Conservation (phyloP, 2,888 invertebrate species). For the Diplazon laetatorius region DNA sequence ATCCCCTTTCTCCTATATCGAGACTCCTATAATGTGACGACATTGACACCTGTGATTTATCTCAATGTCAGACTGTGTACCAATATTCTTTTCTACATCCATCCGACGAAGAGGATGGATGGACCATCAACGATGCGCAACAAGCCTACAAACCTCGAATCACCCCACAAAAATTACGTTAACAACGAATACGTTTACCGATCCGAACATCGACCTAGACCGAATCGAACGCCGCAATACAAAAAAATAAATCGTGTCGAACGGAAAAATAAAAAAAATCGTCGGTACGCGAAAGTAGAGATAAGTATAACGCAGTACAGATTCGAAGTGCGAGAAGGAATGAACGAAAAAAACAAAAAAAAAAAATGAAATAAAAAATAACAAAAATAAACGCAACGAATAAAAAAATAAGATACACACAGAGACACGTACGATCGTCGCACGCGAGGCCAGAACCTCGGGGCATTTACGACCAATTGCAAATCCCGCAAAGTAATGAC, state of each 20-base stretch:
- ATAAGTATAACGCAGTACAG: slow-evolving; percentile 44
- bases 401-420: slow-evolving; percentile 41
- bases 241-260: background rate
- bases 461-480: slow-evolving; percentile 73
- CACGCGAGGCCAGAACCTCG: slow-evolving; percentile 65
- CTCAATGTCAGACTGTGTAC: too few species aligned
- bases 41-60: too few species aligned
- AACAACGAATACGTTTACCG: too few species aligned
- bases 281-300: slow-evolving; percentile 19
- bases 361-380: slow-evolving; percentile 8
- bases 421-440: slow-evolving; percentile 64
- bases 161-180: too few species aligned
- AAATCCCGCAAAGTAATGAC: slow-evolving; percentile 74
- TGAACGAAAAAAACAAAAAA: slow-evolving; percentile 37
- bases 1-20: too few species aligned
- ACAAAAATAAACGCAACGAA: background rate
- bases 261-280: slow-evolving; percentile 13
- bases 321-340: slow-evolving; percentile 54
- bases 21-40: too few species aligned
- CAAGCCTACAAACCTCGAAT: too few species aligned
- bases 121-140: too few species aligned
- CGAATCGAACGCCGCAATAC: slow-evolving; percentile 17
- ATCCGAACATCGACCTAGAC: slow-evolving; percentile 6
- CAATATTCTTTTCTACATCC: too few species aligned
- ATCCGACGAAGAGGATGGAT: too few species aligned